Conservation (phyloP, 2,888 invertebrate species). For the Mimachlamys varia region DNA sequence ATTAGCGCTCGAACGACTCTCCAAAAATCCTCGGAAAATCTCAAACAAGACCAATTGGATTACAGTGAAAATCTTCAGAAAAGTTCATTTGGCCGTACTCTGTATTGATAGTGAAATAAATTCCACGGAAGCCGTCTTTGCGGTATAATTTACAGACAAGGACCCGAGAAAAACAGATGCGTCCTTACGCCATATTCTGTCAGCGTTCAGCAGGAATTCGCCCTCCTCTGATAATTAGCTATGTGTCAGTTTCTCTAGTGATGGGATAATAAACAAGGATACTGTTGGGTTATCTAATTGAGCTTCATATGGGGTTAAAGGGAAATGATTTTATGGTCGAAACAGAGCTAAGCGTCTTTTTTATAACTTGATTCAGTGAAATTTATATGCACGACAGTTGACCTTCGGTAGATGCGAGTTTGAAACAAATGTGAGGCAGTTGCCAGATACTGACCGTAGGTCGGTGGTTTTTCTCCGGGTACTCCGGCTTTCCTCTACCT, state of each 20-base stretch:
- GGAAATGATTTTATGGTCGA: neutral
- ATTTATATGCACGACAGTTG: neutral
- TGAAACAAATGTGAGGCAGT: too few relatives aligned
- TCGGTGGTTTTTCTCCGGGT: too few relatives aligned
- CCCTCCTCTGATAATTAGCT: neutral
- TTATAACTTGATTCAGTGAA: neutral
- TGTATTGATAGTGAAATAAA: neutral
- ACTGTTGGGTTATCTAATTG: neutral
- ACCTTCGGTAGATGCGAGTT: neutral
- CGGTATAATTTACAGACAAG: conserved; percentile 1
- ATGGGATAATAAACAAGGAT: conserved; percentile 6
- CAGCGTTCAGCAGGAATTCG: neutral
- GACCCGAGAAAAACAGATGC: neutral
- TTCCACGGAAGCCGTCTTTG: neutral
- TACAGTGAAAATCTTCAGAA: conserved; percentile 11
- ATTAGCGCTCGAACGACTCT: conserved; percentile 1
- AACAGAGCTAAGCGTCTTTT: neutral
- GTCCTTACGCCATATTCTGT: neutral
- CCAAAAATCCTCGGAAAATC: neutral
- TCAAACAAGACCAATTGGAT: conserved; percentile 2
- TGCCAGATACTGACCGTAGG: too few relatives aligned
- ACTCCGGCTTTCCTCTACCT: too few relatives aligned
- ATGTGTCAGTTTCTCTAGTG: neutral
- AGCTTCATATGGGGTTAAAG: neutral
- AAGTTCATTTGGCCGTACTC: neutral